phyloP scores from a whole-genome alignment of 2,113 vertebrate genomes.

The Dipodomys merriami region DNA sequence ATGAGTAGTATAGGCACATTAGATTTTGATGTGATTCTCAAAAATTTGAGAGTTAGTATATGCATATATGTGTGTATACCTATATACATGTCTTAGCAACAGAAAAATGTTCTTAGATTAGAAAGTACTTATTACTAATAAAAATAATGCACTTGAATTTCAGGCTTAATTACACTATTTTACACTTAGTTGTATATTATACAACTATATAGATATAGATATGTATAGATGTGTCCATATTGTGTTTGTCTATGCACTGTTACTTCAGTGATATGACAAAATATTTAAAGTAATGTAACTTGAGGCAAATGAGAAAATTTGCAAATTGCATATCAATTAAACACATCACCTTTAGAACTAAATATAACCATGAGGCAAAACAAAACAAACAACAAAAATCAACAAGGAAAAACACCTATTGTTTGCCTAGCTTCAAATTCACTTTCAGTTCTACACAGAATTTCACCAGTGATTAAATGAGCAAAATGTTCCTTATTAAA shows the following conservation, averaged over 20 bases:
- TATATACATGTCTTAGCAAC: neutral
- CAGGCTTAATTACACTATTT: neutral
- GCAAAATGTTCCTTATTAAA: neutral
- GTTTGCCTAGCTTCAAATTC: neutral
- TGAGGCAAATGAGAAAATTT: neutral
- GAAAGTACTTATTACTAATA: neutral
- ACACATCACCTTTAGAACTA: neutral
- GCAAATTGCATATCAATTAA: neutral
- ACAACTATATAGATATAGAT: neutral
- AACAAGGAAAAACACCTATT: neutral
- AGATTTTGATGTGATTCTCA: neutral
- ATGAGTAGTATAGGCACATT: neutral
- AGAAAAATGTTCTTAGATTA: neutral
- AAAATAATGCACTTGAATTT: neutral
- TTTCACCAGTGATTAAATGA: neutral
- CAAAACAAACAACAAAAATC: neutral
- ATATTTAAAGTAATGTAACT: neutral
- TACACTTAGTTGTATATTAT: neutral
- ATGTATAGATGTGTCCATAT: accelerated
- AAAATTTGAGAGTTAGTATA: neutral
- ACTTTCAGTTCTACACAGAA: neutral
- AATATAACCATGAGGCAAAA: neutral
- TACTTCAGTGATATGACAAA: neutral
- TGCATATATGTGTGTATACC: neutral
- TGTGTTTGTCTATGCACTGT: no score